Evolutionary conservation across 2,797 vertebrate genomes (phyloP).

Genomic region (Periophthalmus magnuspinnatus): DNA sequence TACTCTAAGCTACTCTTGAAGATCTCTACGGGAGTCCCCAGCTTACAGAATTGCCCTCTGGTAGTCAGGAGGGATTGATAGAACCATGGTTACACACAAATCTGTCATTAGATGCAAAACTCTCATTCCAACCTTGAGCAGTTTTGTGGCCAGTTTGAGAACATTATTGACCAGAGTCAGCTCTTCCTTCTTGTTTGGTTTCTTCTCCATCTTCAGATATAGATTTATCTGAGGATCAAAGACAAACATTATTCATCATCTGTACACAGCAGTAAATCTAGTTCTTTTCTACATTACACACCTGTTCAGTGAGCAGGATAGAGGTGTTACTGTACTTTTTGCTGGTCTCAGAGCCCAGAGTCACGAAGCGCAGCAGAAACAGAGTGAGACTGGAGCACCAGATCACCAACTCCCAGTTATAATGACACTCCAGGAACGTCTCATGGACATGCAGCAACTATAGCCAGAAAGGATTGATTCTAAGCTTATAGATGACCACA

Average conservation of each 20-base stretch:
- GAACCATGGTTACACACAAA: too few species aligned
- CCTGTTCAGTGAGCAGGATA: conserved; percentile 98
- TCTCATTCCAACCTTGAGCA: conserved; percentile 86
- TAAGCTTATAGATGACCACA: not conserved
- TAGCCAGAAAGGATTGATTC: conserved; percentile 14
- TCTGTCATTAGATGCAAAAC: too few species aligned
- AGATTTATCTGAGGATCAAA: conserved; percentile 86
- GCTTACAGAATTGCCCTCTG: too few species aligned
- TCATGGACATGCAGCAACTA: conserved; percentile 93
- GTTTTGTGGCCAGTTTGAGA: conserved; percentile 96
- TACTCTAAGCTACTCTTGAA: too few species aligned
- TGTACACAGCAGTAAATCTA: not conserved
- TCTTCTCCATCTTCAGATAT: conserved; percentile 99
- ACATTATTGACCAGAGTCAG: conserved; percentile 98
- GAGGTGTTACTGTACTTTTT: conserved; percentile 99
- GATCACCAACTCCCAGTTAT: conserved; percentile 97
- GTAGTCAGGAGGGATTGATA: too few species aligned
- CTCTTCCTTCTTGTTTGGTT: conserved; percentile 99
- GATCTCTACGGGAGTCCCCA: too few species aligned
- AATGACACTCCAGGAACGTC: conserved; percentile 95
- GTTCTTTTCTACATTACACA: conserved; percentile 39
- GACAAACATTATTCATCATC: not conserved
- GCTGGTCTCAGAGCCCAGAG: conserved; percentile 96
- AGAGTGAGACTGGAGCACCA: conserved; percentile 95
- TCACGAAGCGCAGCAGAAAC: conserved; percentile 95